These are phyloP conservation scores for Hypotaenidia okinawae DNA, from an alignment of 2,797 vertebrate genomes.

Conservation along the genomic window DNA sequence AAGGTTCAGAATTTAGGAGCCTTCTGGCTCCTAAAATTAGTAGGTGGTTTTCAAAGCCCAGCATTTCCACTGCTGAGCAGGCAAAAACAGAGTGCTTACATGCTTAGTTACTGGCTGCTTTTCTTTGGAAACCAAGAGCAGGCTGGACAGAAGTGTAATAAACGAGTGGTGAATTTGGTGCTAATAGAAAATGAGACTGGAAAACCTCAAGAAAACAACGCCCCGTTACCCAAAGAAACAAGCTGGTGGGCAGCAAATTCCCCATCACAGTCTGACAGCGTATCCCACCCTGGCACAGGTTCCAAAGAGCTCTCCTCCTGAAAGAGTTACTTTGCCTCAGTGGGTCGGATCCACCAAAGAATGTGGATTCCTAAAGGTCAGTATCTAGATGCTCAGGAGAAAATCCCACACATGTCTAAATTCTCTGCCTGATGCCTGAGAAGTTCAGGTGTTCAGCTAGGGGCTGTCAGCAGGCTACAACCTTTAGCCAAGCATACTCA, in stretches of 20 bases:
- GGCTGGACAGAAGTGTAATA: conserved; percentile 50
- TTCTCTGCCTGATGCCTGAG: neutral
- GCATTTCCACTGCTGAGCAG: conserved; percentile 71
- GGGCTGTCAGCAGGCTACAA: neutral
- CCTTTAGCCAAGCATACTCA: neutral
- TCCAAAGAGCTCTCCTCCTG: neutral
- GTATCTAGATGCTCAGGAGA: neutral
- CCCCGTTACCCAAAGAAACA: conserved; percentile 18
- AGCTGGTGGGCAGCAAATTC: neutral
- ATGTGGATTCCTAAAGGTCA: neutral
- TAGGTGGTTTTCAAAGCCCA: conserved; percentile 70
- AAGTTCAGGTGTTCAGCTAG: accelerated
- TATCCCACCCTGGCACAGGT: neutral
- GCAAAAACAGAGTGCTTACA: conserved; percentile 40
- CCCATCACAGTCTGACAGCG: accelerated
- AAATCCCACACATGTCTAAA: neutral
- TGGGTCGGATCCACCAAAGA: neutral
- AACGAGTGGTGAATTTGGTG: conserved; percentile 49
- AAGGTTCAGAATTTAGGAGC: conserved; percentile 57
- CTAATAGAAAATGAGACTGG: conserved; percentile 51
- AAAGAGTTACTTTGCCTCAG: neutral
- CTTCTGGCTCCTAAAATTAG: conserved; percentile 68
- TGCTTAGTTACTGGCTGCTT: conserved; percentile 38
- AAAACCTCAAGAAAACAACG: conserved; percentile 56
- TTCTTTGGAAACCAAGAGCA: conserved; percentile 59